Evolutionary conservation across 2,797 vertebrate species (phyloP), one percentile per base, ranked within the genome.

Genomic region (Halcyon chelicuti): DNA sequence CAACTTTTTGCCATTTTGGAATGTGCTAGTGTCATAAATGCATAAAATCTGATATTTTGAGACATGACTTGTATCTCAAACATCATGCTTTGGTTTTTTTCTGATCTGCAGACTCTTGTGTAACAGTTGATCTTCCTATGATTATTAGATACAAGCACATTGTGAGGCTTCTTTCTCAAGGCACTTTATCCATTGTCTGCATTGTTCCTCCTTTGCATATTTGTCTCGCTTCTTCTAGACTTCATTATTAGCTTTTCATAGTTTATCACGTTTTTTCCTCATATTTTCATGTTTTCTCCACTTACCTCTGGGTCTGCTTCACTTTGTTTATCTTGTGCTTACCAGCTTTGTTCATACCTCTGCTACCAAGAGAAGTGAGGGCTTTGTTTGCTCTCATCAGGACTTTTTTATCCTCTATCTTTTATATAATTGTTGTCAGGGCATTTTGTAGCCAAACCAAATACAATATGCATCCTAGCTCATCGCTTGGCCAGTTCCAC

Each of bases 1-100:
- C 31, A 33, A 14, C 33, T 68, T 51, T 37, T 14, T 37, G 71
- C 60, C 8, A 5, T 60, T 87, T 88, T 61, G 65, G 62, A 75
- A 86, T 29, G 55, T 61, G 37, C 31, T 65, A 31, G 28, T 61
- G 74, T 63, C 78, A 74, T 52, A 93, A 87, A 67, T 61, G 25
- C 54, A 60, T 61, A 49, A 88, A 91, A 94, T 28, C 88, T 72
- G 75, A 49, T 66, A 17, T 86, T 85, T 21, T 39, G 67, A 91
- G 78, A 4, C 62, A 18, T 37, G 44, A 40, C 35, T 73, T 18
- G 22, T 55, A 40, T 29, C 35, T 35, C 57, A 58, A 14, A 35
- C 73, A 29, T 60, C 14, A 4, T 31, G 60, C 35, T 92, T 77
- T 70, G n/a, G 13, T 28, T 68, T 55, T 55, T 79, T 86, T 62